Evolutionary conservation across 2,113 vertebrate species (phyloP).

Genomic region (Ammodytes marinus): DNA sequence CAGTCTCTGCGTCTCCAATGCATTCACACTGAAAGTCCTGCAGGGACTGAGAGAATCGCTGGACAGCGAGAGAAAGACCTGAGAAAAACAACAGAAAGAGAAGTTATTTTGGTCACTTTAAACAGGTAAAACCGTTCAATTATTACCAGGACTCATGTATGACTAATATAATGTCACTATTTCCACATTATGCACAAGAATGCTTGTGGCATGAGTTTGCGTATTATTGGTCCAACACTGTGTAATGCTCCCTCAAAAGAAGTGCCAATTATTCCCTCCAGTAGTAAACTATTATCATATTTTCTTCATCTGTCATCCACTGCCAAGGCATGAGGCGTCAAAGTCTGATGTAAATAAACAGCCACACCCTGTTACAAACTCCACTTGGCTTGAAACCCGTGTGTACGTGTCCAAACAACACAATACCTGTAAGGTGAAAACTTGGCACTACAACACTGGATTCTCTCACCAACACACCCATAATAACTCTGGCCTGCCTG

Average conservation of each 20-base stretch:
- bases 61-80: conserved; percentile 96
- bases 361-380: conserved; percentile 35
- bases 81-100: conserved; percentile 38
- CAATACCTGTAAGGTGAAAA: conserved; percentile 19
- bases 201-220: background rate
- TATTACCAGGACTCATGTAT: background rate
- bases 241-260: background rate
- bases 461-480: conserved; percentile 26
- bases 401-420: conserved; percentile 49
- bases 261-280: conserved; percentile 3
- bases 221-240: background rate
- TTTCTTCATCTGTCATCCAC: conserved; percentile 9
- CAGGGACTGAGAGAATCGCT: conserved; percentile 96
- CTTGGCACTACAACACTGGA: conserved; percentile 26
- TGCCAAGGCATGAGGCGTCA: conserved; percentile 2
- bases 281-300: conserved; percentile 19
- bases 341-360: conserved; percentile 31
- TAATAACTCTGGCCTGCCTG: background rate
- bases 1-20: conserved; percentile 97
- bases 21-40: conserved; percentile 98
- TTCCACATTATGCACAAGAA: background rate
- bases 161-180: background rate
- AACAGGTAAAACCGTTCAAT: background rate
- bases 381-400: background rate
- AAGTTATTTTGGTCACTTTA: conserved; percentile 2